These are phyloP conservation scores for Drosophila orosa DNA, from an alignment of 1,140 invertebrate genomes.

Conservation along the genomic window DNA sequence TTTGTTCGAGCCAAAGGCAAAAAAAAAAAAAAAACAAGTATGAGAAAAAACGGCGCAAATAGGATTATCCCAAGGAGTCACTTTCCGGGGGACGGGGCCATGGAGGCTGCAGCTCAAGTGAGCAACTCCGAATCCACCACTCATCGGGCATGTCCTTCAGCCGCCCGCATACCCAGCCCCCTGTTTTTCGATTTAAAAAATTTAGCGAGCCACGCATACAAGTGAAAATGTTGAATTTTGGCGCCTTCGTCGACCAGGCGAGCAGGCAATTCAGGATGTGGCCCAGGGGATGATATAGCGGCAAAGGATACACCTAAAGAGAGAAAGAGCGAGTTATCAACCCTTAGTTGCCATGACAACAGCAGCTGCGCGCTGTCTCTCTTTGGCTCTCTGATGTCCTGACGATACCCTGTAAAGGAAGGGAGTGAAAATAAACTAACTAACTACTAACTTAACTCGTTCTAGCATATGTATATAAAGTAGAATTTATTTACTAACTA, in stretches of 20 bases:
- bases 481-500: background rate
- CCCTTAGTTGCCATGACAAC: slow-evolving; percentile 26
- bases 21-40: slow-evolving; percentile 9
- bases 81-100: slow-evolving; percentile 10
- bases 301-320: background rate
- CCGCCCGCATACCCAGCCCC: background rate
- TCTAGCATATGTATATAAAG: too few species aligned
- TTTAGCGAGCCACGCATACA: slow-evolving; percentile 68
- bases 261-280: slow-evolving; percentile 39
- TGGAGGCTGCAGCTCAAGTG: slow-evolving; percentile 38
- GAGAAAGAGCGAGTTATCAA: slow-evolving; percentile 6
- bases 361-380: slow-evolving; percentile 43
- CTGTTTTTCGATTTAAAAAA: background rate
- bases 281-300: background rate
- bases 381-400: slow-evolving; percentile 2
- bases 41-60: slow-evolving; percentile 35
- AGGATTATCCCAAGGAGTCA: slow-evolving; percentile 71
- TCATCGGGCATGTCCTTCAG: slow-evolving; percentile 15
- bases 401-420: background rate
- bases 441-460: too few species aligned
- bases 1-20: slow-evolving; percentile 38
- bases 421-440: too few species aligned
- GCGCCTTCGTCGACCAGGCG: slow-evolving; percentile 78
- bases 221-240: slow-evolving; percentile 82
- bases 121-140: slow-evolving; percentile 66